Evolutionary conservation across 1,140 invertebrate species (phyloP), one percentile per base, ranked within the genome.

Genomic region (Leptinotarsa defecta): DNA sequence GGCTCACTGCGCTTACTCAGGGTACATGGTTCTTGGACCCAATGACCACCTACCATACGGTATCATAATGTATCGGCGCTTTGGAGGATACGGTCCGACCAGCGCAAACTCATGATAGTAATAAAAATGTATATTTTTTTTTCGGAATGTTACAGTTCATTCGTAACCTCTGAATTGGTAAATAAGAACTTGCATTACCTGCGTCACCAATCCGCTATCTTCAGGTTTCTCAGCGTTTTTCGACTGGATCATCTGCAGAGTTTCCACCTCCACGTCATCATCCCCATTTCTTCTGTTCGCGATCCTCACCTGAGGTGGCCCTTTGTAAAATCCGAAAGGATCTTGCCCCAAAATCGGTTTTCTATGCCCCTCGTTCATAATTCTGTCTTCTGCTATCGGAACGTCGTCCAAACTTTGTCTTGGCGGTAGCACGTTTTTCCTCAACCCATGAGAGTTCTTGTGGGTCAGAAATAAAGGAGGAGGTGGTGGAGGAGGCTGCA

Each of bases 201-300:
- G 49, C 63, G 8, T 63, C 52, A 64, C 74, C 34, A 43, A 43
- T 11, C 34, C 34, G 34, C 34, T 43, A 43, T 72, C 76, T 79
- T 82, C 81, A 27, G 80, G 76, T 65, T 81, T 81, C 27, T 84
- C 80, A 11, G 65, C 73, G 67, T 84, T 80, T 77, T 86, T 87
- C 0, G 86, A 86, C 77, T 89, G 87, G 52, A 92, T 87, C 91
- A 92, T 92, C 83, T 92, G 91, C 43, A 92, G 82, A 1, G 91
- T 92, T 68, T 89, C 88, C 1, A 90, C 88, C 64, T 84, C 83
- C 17, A 76, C 74, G 19, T 82, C 80, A 1, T 73, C 49, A 73
- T 83, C 80, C 0, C 79, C 76, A 61, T 80, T 82, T 73, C 81
- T 79, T 78, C 83, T 75, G 62, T 83, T 82, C 1, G 77, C 67